Evolutionary conservation across 1,140 invertebrate species (phyloP), one percentile per base, ranked within the genome.

Genomic region (Aphelinus atriplicis): DNA sequence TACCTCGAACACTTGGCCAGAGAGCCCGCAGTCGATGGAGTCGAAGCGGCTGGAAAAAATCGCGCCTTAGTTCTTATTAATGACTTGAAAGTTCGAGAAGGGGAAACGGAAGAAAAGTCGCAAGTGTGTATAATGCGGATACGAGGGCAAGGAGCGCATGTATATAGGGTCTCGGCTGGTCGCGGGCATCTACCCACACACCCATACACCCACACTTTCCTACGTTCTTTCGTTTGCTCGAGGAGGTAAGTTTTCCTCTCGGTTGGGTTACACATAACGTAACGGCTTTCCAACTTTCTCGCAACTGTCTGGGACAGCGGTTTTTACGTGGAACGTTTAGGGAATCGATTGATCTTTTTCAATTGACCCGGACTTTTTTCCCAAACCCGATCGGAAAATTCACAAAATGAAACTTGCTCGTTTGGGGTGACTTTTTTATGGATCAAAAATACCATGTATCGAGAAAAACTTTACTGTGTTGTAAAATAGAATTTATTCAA

Each of bases 61-160:
- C 10, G 26, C 83, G 81, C 79, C 80, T 80, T 80, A 81, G 81
- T 84, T 80, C 80, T 82, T 83, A 85, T 85, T 85, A 85, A 84
- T 84, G 81, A 81, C 68, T 76, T 78, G 78, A 78, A 84, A 84
- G 83, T 84, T 84, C 47, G 55, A 50, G 26, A n/a, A 65, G 43
- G 45, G 53, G 60, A 63, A 62, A 9, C 26, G 26, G 26, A 26
- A 26, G 26, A 67, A 47, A 56, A 50, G 56, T 7, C 42, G 71
- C 48, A 69, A 64, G 51, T 77, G 65, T 53, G 65, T 58, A 63
- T 56, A 68, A 71, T 68, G 42, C 7, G 57, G 55, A 74, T 2
- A 26, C 51, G 2, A 3, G 6, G 45, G 10, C 45, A 42, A 60
- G 58, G 58, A 1, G n/a, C 7, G 58, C 26, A 2, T 45, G 42